Evolutionary conservation across 1,140 invertebrate species (phyloP).

Genomic region (Camponotus floridanus): DNA sequence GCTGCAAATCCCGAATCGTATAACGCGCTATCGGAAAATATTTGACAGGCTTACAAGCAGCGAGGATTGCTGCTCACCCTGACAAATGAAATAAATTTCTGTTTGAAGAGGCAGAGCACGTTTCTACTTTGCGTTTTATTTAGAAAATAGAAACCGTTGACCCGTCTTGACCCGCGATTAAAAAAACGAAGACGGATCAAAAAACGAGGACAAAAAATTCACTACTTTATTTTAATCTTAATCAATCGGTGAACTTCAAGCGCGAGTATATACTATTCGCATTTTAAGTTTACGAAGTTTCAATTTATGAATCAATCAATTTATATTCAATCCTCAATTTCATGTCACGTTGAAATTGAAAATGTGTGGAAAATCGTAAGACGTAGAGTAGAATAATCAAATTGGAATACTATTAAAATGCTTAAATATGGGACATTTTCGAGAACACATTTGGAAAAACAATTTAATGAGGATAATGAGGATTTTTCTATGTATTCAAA

Average conservation of each 20-base stretch:
- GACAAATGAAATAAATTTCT: slow-evolving; percentile 52
- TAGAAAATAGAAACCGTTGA: background rate
- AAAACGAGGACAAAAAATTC: background rate
- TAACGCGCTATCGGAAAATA: slow-evolving; percentile 44
- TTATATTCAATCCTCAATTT: background rate
- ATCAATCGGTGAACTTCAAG: slow-evolving; percentile 5
- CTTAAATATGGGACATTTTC: background rate
- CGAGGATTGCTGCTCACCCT: slow-evolving; percentile 17
- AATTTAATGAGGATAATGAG: background rate
- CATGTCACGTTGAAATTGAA: background rate
- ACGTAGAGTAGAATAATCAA: background rate
- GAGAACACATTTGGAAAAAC: background rate
- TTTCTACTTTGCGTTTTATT: slow-evolving; percentile 20
- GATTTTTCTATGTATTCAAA: too few relatives aligned
- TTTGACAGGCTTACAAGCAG: slow-evolving; percentile 43
- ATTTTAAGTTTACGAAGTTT: background rate
- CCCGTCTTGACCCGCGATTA: slow-evolving; percentile 1
- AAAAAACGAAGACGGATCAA: background rate
- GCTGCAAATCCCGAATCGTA: slow-evolving; percentile 21
- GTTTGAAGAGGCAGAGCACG: slow-evolving; percentile 14
- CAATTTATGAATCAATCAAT: background rate
- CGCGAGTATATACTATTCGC: background rate
- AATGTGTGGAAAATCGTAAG: background rate
- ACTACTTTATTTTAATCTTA: slow-evolving; percentile 14
- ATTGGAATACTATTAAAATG: background rate